Conservation (phyloP, 2,113 vertebrate species). For the Procavia capensis region DNA sequence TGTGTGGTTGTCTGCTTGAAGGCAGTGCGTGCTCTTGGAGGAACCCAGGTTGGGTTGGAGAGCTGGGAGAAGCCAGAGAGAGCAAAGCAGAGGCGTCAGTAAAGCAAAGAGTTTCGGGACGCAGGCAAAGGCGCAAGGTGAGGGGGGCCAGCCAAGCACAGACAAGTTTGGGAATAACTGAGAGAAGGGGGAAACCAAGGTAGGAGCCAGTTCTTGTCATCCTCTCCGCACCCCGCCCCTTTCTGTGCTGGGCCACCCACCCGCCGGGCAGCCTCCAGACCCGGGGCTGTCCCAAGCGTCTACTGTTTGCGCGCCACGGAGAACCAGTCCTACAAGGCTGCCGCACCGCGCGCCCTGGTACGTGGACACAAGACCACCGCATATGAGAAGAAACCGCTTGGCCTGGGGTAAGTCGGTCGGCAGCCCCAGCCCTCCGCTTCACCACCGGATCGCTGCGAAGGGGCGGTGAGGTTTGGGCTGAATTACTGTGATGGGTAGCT, state of each 20-base stretch:
- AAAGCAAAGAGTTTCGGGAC: slow-evolving; percentile 66
- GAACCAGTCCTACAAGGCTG: neutral
- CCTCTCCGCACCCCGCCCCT: slow-evolving; percentile 29
- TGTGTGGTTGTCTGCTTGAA: slow-evolving; percentile 1
- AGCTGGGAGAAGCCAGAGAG: neutral
- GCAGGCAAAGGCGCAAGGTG: slow-evolving; percentile 33
- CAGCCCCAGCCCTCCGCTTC: neutral
- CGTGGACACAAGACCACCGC: slow-evolving; percentile 23
- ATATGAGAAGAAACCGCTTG: slow-evolving; percentile 48
- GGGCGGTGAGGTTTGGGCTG: neutral
- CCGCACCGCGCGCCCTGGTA: neutral
- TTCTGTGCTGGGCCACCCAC: slow-evolving; percentile 27
- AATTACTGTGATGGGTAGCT: neutral
- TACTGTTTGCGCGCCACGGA: neutral
- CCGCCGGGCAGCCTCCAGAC: slow-evolving; percentile 11
- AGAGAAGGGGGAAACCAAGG: slow-evolving; percentile 5
- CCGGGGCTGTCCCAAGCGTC: slow-evolving; percentile 62
- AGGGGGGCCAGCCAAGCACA: neutral
- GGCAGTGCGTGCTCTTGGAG: neutral
- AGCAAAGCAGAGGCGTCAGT: neutral
- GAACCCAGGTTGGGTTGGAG: neutral
- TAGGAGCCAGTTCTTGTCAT: neutral
- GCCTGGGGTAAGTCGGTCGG: slow-evolving; percentile 68
- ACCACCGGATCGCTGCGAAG: neutral
- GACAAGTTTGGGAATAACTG: slow-evolving; percentile 70